Conservation (phyloP, 1,140 invertebrate species). For the Drosophila santomea region DNA sequence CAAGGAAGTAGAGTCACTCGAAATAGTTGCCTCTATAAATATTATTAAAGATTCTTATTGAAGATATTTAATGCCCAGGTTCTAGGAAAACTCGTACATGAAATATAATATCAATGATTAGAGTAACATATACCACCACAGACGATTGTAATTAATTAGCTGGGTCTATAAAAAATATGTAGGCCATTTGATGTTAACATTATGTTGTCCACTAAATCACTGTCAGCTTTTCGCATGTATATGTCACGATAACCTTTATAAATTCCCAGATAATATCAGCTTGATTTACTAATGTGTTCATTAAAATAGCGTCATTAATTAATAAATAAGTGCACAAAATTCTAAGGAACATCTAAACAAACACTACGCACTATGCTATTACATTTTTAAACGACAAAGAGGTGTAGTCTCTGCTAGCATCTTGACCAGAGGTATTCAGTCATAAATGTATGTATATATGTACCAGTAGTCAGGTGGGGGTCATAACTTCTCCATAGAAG, state of each 20-base stretch:
- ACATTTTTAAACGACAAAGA: not conserved
- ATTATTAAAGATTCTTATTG: too few relatives aligned
- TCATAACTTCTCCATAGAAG: slow-evolving; percentile 71
- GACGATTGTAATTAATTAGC: not conserved
- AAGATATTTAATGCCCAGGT: too few relatives aligned
- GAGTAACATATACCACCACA: not conserved
- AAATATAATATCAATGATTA: not conserved
- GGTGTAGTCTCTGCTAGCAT: not conserved
- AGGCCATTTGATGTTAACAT: not conserved
- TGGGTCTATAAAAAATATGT: not conserved
- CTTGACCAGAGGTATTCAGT: not conserved
- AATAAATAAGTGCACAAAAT: too few relatives aligned
- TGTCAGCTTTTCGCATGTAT: too few relatives aligned
- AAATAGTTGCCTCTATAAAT: too few relatives aligned
- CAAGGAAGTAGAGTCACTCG: not conserved
- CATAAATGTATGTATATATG: slow-evolving; percentile 14
- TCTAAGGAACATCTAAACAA: too few relatives aligned
- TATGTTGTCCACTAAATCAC: too few relatives aligned
- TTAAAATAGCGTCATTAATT: too few relatives aligned
- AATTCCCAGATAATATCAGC: too few relatives aligned
- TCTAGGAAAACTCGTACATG: not conserved
- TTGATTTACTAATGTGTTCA: too few relatives aligned
- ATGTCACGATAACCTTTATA: too few relatives aligned
- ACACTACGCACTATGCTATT: too few relatives aligned
- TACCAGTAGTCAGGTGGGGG: slow-evolving; percentile 48